phyloP scores from a whole-genome alignment of 2,888 invertebrate genomes.

The Acanthosepion pharaonis region DNA sequence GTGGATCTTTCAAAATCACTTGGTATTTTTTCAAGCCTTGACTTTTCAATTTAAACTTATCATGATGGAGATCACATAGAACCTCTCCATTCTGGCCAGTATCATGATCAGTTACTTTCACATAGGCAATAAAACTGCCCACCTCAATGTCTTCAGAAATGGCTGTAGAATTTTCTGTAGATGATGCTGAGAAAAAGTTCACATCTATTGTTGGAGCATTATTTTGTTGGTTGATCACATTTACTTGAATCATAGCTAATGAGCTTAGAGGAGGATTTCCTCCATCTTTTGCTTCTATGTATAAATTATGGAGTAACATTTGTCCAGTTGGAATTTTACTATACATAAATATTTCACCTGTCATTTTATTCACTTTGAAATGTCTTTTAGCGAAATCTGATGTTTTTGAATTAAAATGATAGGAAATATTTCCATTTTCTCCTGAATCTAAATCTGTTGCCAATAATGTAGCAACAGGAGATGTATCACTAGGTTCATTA shows the following conservation, averaged over 20 bases:
- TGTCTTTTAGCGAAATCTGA: neutral
- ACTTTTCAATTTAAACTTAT: slow-evolving; percentile 33
- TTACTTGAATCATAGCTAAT: neutral
- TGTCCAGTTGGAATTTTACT: neutral
- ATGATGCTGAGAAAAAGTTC: neutral
- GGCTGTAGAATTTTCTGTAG: neutral
- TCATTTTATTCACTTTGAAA: neutral
- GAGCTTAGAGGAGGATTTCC: neutral
- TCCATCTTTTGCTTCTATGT: neutral
- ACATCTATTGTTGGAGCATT: neutral
- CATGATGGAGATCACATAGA: slow-evolving; percentile 1
- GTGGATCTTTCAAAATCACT: neutral
- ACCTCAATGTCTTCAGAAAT: neutral
- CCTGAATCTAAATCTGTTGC: slow-evolving; percentile 15
- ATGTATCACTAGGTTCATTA: neutral
- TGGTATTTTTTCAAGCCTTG: slow-evolving; percentile 12
- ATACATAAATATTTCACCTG: neutral
- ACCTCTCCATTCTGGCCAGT: neutral
- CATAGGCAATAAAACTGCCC: neutral
- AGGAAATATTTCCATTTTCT: neutral
- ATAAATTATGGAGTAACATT: neutral
- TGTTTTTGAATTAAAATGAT: slow-evolving; percentile 13
- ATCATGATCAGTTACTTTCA: slow-evolving; percentile 8
- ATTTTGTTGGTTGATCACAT: neutral
- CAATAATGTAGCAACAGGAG: neutral